Base-by-base conservation (phyloP, 1,140 invertebrate genomes). In the Megalopta genalis region DNA sequence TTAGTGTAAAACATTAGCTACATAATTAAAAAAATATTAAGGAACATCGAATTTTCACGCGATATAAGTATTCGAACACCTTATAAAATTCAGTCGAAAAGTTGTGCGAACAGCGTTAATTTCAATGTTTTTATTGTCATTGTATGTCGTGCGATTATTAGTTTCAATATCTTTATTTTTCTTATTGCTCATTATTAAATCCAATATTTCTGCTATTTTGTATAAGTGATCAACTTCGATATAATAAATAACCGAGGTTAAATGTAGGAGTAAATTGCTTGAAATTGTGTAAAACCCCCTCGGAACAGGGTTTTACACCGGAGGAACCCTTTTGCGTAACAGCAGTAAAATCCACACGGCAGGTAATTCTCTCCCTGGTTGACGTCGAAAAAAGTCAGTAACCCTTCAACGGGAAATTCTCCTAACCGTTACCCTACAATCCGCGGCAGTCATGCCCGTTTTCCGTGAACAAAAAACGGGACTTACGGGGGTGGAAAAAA, bases 391-490 rank as follows among this genome's bases (percentile, higher is more conserved):
- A 82, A 82, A 77, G 54, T 72, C 39, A 42, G 63, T 54, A 81
- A 86, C 80, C 81, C 87, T 84, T 84, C 70, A 68, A 70, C 71
- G 78, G 73, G 46, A 49, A 59, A 66, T 39, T 74, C 70, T 80
- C 80, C 77, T 71, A 46, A 83, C 86, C 66, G 80, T 86, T 85
- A 85, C 49, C 60, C 72, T 73, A 82, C 64, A 84, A 90, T 82
- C 70, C 77, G 83, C 85, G 86, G 81, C 87, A 85, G 49, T 88
- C 73, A 71, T 39, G 63, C 27, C 32, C 18, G n/a, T 39, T 25
- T 12, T 18, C 18, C 16, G 62, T 32, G 70, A 71, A 83, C 69
- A 81, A 87, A 87, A 87, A 90, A 87, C 88, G 82, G 88, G 78
- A 88, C 79, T 87, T 84, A 37, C 52, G 8, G 65, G 59, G 6